Conservation (phyloP, 1,140 invertebrate species). For the Dreissena rostriformis region DNA sequence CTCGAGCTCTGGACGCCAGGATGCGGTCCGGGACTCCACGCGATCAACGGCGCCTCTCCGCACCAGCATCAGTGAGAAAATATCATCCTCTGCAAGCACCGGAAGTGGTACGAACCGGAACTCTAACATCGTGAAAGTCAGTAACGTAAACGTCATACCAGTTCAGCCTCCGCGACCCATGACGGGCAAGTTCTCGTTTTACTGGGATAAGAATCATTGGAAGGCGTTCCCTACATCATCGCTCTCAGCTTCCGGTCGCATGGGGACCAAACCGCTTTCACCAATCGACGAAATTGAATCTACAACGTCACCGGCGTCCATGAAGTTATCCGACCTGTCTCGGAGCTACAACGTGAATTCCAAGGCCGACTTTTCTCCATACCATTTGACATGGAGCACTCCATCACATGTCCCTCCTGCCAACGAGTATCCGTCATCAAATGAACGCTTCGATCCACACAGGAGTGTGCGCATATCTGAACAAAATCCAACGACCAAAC, state of each 20-base stretch:
- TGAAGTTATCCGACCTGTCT: constrained; percentile 44
- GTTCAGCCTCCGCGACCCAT: constrained; percentile 12
- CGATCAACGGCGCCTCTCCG: constrained; percentile 55
- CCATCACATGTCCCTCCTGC: not conserved
- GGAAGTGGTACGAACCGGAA: constrained; percentile 4
- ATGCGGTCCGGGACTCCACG: constrained; percentile 50
- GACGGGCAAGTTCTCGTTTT: constrained; percentile 35
- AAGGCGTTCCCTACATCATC: constrained; percentile 27
- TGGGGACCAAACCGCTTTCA: constrained; percentile 45
- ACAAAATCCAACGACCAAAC: not conserved
- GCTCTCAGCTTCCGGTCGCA: not conserved
- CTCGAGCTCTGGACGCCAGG: not conserved
- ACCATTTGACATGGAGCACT: constrained; percentile 36
- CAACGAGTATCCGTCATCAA: not conserved
- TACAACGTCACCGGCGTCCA: constrained; percentile 25
- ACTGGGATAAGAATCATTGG: constrained; percentile 52
- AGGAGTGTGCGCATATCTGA: not conserved
- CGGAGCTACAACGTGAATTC: constrained; percentile 33
- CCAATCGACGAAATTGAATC: constrained; percentile 55
- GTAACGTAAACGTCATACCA: constrained; percentile 43
- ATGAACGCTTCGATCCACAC: not conserved
- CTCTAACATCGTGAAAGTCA: constrained; percentile 28
- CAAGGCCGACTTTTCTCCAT: constrained; percentile 37
- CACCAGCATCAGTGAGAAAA: constrained; percentile 33
- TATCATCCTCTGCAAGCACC: not conserved